Percentiles rank a stretch among this genome's conserved stretches.
phyloP scores from a whole-genome alignment of 2,113 vertebrate species.

The Oreotragus oreotragus region DNA sequence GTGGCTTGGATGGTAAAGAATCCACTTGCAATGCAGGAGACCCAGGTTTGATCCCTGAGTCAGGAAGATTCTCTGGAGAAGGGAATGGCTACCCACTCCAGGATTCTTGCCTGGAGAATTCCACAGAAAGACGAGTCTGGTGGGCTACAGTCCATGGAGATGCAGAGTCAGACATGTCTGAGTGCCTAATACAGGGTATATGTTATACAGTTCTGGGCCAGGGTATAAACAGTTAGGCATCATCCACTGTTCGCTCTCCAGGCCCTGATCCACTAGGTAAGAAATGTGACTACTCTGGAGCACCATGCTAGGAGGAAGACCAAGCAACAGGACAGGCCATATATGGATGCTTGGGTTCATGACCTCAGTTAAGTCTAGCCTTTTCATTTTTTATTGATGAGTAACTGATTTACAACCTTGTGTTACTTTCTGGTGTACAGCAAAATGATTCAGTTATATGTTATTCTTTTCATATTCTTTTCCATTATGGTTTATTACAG shows the following conservation, averaged over 20 bases:
- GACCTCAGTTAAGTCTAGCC: background rate
- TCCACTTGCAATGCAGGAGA: background rate
- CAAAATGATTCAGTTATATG: background rate
- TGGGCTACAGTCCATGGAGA: background rate
- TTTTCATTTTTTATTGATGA: background rate
- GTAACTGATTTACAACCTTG: background rate
- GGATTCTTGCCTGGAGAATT: background rate
- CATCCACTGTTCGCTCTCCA: background rate
- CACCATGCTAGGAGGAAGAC: background rate
- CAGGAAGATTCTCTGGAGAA: background rate
- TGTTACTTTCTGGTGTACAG: background rate
- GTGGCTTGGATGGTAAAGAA: background rate
- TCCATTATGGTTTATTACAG: background rate
- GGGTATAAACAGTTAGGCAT: background rate
- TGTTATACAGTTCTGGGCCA: background rate
- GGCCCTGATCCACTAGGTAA: background rate
- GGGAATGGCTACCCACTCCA: background rate
- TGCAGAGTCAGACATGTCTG: background rate
- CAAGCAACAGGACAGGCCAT: background rate
- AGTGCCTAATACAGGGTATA: background rate
- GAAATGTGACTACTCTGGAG: background rate
- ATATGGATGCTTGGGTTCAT: background rate
- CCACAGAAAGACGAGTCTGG: background rate
- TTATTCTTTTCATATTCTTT: background rate
- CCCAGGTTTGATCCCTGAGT: background rate